Evolutionary conservation across 2,113 vertebrate genomes (phyloP).

Genomic region (Fregetta grallaria): DNA sequence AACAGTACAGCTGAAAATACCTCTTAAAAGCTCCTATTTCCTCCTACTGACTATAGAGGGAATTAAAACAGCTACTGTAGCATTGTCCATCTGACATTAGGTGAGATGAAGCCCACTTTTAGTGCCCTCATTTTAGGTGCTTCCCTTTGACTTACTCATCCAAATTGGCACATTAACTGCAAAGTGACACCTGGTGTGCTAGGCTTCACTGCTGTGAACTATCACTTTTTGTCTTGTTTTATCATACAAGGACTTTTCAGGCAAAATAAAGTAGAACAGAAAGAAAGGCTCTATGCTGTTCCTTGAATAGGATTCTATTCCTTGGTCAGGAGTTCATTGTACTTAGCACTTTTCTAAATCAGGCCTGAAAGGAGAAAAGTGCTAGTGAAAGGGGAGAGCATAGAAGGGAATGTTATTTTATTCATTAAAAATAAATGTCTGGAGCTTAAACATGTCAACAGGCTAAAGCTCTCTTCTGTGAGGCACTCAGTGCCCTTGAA

Average conservation of each 20-base stretch:
- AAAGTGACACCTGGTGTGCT: rapidly evolving
- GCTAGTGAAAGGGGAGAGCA: background rate
- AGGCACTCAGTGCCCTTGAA: background rate
- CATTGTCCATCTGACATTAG: background rate
- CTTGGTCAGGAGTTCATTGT: background rate
- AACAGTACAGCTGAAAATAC: background rate
- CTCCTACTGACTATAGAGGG: background rate
- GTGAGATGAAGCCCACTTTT: background rate
- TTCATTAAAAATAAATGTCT: constrained; percentile 46
- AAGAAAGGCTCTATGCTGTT: background rate
- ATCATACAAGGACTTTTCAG: background rate
- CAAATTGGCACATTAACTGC: background rate
- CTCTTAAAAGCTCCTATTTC: background rate
- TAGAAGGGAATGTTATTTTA: constrained; percentile 33
- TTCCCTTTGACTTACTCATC: background rate
- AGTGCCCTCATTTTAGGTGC: background rate
- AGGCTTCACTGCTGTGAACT: background rate
- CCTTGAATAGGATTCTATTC: background rate
- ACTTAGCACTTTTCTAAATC: constrained; percentile 31
- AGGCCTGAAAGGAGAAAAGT: constrained; percentile 5
- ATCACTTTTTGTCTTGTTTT: background rate
- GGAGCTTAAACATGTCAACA: background rate
- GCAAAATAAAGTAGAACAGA: background rate
- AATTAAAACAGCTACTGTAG: background rate
- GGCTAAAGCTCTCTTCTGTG: background rate